phyloP scores from a whole-genome alignment of 1,140 invertebrate genomes.

The Brachystomella parvula region DNA sequence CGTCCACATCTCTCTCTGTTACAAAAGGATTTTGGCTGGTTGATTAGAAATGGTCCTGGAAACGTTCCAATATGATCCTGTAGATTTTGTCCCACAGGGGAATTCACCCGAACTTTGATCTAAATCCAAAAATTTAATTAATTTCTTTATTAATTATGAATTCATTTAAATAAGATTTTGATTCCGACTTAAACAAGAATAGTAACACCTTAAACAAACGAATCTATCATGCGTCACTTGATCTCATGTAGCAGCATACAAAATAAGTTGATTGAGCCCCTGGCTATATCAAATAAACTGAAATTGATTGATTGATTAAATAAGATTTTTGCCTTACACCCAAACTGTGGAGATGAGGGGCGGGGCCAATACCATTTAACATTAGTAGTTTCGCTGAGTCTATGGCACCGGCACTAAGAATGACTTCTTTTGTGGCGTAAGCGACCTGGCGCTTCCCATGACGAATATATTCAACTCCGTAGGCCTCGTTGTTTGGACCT shows the following conservation, averaged over 20 bases:
- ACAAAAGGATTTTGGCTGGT: constrained; percentile 30
- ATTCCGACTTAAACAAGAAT: neutral
- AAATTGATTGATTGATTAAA: constrained; percentile 2
- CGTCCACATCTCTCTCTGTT: constrained; percentile 27
- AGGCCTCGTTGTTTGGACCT: constrained; percentile 37
- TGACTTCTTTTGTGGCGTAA: constrained; percentile 37
- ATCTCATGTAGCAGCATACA: too few relatives aligned
- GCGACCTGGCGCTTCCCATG: constrained; percentile 31
- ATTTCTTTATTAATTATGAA: neutral
- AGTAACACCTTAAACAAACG: neutral
- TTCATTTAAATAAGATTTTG: too few relatives aligned
- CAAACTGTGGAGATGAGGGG: constrained; percentile 26
- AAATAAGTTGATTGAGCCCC: too few relatives aligned
- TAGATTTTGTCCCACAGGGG: constrained; percentile 36
- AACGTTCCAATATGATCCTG: constrained; percentile 39
- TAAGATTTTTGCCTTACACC: constrained; percentile 21
- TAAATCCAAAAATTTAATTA: constrained; percentile 7
- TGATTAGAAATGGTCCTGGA: constrained; percentile 34
- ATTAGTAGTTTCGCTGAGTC: constrained; percentile 34
- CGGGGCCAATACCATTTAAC: constrained; percentile 34
- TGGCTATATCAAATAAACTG: too few relatives aligned
- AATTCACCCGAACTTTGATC: constrained; percentile 30
- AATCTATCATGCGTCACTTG: too few relatives aligned
- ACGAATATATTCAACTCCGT: constrained; percentile 35
- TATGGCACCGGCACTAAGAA: constrained; percentile 33